Conservation (phyloP, 2,797 vertebrate species). For the Passerculus sandwichensis region DNA sequence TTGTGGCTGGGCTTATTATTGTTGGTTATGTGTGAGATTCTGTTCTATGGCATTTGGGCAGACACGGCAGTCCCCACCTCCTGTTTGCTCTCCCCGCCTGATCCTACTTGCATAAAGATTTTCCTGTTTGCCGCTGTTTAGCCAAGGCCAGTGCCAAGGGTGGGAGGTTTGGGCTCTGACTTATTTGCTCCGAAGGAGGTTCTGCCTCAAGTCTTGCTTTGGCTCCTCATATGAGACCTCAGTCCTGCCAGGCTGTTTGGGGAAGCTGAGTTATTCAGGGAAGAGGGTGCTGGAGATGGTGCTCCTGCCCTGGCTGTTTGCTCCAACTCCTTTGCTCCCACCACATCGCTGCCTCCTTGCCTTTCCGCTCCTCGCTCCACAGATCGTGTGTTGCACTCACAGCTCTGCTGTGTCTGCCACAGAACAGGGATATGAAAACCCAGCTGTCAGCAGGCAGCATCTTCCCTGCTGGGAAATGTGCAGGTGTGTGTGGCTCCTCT, state of each 20-base stretch:
- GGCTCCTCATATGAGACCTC: neutral
- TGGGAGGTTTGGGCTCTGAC: neutral
- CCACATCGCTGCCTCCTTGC: neutral
- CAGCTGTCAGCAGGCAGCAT: neutral
- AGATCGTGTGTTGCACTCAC: accelerated
- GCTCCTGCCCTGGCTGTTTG: neutral
- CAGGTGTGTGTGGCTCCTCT: accelerated
- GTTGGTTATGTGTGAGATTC: neutral
- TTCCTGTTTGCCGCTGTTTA: neutral
- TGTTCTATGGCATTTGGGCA: conserved; percentile 5
- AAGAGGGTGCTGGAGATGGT: neutral
- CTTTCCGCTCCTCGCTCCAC: neutral
- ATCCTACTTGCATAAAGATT: neutral
- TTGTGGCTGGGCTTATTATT: neutral
- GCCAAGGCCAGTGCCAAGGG: neutral
- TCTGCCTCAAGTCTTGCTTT: neutral
- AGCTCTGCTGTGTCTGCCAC: neutral
- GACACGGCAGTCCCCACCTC: neutral
- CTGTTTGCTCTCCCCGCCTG: neutral
- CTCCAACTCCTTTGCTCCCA: neutral
- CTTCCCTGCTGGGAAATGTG: neutral
- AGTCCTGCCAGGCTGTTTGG: neutral
- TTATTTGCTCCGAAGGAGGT: neutral
- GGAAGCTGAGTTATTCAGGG: neutral
- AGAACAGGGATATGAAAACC: neutral